Base-by-base conservation (phyloP, 2,888 invertebrate species). In the Liodrosophila aerea region DNA sequence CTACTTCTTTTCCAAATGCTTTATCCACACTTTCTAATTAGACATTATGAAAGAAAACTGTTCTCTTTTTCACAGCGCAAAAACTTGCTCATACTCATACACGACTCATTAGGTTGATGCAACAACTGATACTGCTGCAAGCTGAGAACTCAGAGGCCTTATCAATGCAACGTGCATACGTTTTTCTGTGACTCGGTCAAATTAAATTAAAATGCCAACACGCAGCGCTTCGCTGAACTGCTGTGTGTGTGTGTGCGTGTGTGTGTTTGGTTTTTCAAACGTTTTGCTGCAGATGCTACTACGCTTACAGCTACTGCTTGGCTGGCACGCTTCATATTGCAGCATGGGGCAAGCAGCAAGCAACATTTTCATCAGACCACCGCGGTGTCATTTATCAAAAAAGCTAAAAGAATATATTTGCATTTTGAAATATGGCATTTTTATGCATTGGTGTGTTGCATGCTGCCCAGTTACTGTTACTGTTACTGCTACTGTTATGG, bases 371-470 rank as follows among this genome's bases (percentile, higher is more conserved):
- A 80, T 74, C 83, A 85, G 83, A 64, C 76, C 84, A 67, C 81
- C 86, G 74, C 77, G 81, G 85, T 84, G 81, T 85, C 85, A 81
- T 81, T 81, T 81, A 81, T 81, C 81, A 81, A 83, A 81, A 85
- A 85, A 81, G 81, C 81, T 81, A 81, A 81, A 85, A 80, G 86
- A 85, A 81, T 81, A 81, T 81, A 85, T 81, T 81, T 81, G 81
- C 84, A 81, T 81, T 81, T 83, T 81, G 81, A 81, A 83, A 74
- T 85, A 81, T 81, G 74, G 81, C 76, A 83, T 85, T 81, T 81
- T 85, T 83, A 85, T 81, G 84, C 86, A 81, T 81, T 83, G 71
- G 76, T 82, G 82, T 78, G 85, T 74, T 77, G 77, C 85, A 84
- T 64, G 80, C 65, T 65, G 64, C 72, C 59, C 82, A 63, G 66